phyloP scores from a whole-genome alignment of 2,113 vertebrate species.

The Panthera tigris region DNA sequence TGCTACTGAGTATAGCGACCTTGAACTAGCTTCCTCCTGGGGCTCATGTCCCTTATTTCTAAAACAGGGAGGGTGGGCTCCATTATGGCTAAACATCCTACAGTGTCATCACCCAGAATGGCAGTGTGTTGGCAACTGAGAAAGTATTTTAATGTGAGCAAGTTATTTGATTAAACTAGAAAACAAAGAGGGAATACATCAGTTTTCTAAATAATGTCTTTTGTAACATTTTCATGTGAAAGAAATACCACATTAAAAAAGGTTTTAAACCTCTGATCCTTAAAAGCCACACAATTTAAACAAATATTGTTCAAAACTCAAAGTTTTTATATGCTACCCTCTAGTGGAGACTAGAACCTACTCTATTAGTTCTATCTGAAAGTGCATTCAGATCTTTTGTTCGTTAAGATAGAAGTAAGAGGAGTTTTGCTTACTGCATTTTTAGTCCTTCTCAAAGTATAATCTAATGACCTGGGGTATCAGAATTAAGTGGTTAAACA shows the following conservation, averaged over 20 bases:
- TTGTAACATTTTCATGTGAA: neutral
- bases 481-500: neutral
- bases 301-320: neutral
- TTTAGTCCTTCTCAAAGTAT: neutral
- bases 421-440: neutral
- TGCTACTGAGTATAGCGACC: neutral
- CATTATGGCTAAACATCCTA: neutral
- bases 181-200: neutral
- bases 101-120: neutral
- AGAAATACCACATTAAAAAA: neutral
- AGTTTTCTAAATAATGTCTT: neutral
- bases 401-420: neutral
- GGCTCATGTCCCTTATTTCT: neutral
- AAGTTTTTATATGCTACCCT: slow-evolving; percentile 50
- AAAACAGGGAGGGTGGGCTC: neutral
- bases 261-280: neutral
- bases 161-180: neutral
- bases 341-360: slow-evolving; percentile 45
- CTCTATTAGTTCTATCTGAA: neutral
- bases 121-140: neutral
- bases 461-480: neutral
- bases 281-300: neutral
- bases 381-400: neutral
- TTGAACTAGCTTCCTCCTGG: neutral
- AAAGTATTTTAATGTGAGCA: neutral